Conservation (phyloP, 2,797 vertebrate genomes). For the Psittacula derbiana region DNA sequence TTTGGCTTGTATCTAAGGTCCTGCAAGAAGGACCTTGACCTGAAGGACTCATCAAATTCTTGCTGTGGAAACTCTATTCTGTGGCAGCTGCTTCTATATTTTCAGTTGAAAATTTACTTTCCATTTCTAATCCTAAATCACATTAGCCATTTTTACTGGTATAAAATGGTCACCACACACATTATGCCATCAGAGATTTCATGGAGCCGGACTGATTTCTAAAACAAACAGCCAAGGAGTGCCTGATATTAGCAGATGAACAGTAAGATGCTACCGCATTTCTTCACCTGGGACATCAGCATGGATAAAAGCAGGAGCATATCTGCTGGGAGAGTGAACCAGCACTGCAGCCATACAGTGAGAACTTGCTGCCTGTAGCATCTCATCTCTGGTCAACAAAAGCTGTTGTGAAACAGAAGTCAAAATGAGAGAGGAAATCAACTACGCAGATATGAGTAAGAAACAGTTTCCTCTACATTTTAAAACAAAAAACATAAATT, state of each 20-base stretch:
- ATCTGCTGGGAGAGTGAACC: constrained; percentile 84
- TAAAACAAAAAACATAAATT: neutral
- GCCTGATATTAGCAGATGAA: neutral
- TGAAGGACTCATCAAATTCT: neutral
- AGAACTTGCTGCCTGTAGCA: constrained; percentile 85
- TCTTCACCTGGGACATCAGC: constrained; percentile 88
- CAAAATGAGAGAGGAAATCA: constrained; percentile 6
- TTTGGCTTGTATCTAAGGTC: neutral
- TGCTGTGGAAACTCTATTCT: neutral
- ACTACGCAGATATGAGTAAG: neutral
- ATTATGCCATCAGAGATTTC: neutral
- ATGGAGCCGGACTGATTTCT: neutral
- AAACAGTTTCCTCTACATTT: neutral
- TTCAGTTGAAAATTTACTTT: neutral
- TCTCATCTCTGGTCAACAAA: constrained; percentile 88
- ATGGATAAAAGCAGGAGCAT: constrained; percentile 84
- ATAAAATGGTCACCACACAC: neutral
- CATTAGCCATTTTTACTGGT: neutral
- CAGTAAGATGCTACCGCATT: neutral
- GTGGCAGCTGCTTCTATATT: neutral
- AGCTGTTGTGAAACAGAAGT: constrained; percentile 77
- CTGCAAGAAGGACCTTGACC: neutral
- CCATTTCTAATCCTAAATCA: neutral
- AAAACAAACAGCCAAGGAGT: neutral
- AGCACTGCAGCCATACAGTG: constrained; percentile 87